A percentile compares a stretch with the other conserved stretches of the same genome.
phyloP scores from a whole-genome alignment of 1,140 invertebrate genomes.

The Piezodorus guildinii region DNA sequence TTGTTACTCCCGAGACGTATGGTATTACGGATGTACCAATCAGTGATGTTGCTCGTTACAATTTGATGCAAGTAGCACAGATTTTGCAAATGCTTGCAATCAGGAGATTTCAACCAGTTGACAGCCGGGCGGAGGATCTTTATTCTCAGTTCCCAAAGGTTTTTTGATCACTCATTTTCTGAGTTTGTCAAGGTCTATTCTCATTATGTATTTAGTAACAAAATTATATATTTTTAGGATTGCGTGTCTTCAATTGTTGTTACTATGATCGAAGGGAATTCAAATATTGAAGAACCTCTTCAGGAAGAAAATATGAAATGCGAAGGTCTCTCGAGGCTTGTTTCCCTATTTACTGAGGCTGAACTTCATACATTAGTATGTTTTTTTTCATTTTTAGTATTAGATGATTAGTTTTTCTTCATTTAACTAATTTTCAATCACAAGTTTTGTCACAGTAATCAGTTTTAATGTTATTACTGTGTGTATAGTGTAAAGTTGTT shows the following conservation, averaged over 20 bases:
- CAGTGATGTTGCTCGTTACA: conserved; percentile 78
- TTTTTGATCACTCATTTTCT: neutral
- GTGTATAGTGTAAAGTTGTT: no score
- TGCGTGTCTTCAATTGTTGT: conserved; percentile 63
- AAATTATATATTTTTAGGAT: conserved; percentile 35
- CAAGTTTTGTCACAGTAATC: no score
- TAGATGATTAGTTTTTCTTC: no score
- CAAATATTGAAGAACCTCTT: conserved; percentile 40
- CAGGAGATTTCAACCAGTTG: conserved; percentile 66
- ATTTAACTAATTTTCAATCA: no score
- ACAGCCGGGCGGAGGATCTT: conserved; percentile 56
- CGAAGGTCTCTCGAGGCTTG: conserved; percentile 46
- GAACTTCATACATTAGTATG: conserved; percentile 52
- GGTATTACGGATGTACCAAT: conserved; percentile 93
- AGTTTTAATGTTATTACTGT: no score
- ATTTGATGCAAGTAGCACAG: conserved; percentile 81
- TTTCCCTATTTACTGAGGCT: conserved; percentile 52
- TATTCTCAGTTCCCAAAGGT: conserved; percentile 64
- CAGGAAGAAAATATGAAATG: conserved; percentile 45
- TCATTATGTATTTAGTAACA: neutral
- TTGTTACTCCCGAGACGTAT: conserved; percentile 90
- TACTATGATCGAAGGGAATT: conserved; percentile 46
- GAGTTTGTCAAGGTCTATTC: neutral
- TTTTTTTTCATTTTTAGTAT: conserved; percentile 17
- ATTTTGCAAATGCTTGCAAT: conserved; percentile 85